A percentile compares a stretch with the other conserved stretches of the same genome.
Evolutionary conservation across 2,888 invertebrate genomes (phyloP).

Genomic region (Pseudanteris insignis): DNA sequence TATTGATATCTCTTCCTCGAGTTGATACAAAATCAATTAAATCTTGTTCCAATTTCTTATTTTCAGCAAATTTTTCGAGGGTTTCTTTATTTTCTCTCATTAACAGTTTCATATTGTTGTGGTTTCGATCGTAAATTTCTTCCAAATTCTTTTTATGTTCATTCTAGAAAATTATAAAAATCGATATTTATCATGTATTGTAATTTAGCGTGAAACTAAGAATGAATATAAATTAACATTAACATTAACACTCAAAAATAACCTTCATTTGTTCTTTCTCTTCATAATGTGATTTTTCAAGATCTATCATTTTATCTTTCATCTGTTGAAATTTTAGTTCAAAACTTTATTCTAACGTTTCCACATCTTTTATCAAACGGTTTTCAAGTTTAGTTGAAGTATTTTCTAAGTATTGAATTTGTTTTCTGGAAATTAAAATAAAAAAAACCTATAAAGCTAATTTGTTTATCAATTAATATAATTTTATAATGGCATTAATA

Average conservation of each 20-base stretch:
- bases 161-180: constrained; percentile 50
- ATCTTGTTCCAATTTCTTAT: constrained; percentile 56
- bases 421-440: constrained; percentile 31
- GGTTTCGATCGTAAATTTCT: constrained; percentile 55
- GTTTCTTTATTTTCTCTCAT: constrained; percentile 57
- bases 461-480: no score
- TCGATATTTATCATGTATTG: no score
- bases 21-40: constrained; percentile 52
- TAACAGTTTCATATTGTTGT: constrained; percentile 52
- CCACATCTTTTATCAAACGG: constrained; percentile 22
- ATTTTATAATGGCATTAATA: no score
- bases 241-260: no score
- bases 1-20: constrained; percentile 53
- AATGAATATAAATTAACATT: no score
- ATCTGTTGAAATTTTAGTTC: constrained; percentile 28
- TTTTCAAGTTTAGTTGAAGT: constrained; percentile 24
- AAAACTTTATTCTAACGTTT: constrained; percentile 19
- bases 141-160: constrained; percentile 49
- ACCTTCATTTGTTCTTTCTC: constrained; percentile 29
- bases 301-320: constrained; percentile 26
- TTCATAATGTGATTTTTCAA: constrained; percentile 24
- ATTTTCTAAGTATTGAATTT: constrained; percentile 29
- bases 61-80: constrained; percentile 56
- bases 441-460: no score
- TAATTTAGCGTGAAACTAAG: no score